Percentiles rank a stretch among this genome's conserved stretches.
phyloP scores from a whole-genome alignment of 2,797 vertebrate genomes.

The Sternarchorhynchus goeldii region DNA sequence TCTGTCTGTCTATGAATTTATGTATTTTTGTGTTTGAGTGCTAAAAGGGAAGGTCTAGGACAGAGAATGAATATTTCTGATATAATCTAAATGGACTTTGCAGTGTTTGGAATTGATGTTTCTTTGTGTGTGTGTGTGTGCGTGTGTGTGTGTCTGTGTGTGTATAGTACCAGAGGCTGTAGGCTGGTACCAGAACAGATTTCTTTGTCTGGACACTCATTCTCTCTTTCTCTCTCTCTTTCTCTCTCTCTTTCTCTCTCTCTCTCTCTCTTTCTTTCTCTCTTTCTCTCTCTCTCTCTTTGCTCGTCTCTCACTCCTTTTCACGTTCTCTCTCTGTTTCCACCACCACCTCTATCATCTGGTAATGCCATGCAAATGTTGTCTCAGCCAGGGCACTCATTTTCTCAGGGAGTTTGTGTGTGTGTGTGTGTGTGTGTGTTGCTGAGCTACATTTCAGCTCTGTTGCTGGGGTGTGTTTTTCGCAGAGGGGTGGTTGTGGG shows the following conservation, averaged over 20 bases:
- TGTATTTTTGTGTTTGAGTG: slow-evolving; percentile 13
- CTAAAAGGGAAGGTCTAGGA: not conserved
- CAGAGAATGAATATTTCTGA: slow-evolving; percentile 31
- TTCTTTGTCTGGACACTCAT: slow-evolving; percentile 20
- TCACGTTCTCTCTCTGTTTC: not conserved
- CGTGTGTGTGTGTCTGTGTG: not conserved
- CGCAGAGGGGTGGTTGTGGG: slow-evolving; percentile 10
- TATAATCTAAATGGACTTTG: slow-evolving; percentile 21
- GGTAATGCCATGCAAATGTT: not conserved
- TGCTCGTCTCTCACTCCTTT: not conserved
- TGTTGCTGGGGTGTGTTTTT: slow-evolving; percentile 4
- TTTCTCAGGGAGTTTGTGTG: slow-evolving; percentile 9
- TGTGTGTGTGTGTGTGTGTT: slow-evolving; percentile 12
- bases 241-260: not conserved
- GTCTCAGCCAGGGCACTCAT: not conserved
- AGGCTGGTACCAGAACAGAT: slow-evolving; percentile 22
- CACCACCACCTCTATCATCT: not conserved
- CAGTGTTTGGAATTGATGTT: slow-evolving; percentile 17
- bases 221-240: slow-evolving; percentile 2
- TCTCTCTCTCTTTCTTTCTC: not conserved
- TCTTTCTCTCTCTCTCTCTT: slow-evolving; percentile 1
- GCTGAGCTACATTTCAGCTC: slow-evolving; percentile 5
- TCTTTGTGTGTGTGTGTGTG: slow-evolving; percentile 3
- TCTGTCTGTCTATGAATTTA: not conserved
- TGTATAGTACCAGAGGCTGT: slow-evolving; percentile 24